A percentile compares a stretch with the other conserved stretches of the same genome.
Conservation (phyloP, 2,888 invertebrate genomes). For the Incurvaria masculella region DNA sequence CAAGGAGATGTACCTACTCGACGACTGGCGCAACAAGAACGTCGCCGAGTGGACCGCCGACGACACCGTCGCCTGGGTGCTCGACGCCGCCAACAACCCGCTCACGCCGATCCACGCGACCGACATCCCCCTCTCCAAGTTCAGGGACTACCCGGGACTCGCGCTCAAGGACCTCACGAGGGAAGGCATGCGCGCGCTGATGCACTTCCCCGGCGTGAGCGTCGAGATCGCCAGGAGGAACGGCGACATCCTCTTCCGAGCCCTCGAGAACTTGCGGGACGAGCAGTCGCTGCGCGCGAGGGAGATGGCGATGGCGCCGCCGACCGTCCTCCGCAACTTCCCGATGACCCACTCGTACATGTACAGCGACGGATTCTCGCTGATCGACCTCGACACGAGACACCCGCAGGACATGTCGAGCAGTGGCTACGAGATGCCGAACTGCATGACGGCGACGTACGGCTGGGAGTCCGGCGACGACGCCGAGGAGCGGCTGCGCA, state of each 20-base stretch:
- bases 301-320: neutral
- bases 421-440: neutral
- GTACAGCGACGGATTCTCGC: conserved; percentile 29
- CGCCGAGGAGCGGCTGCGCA: conserved; percentile 31
- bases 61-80: conserved; percentile 56
- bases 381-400: conserved; percentile 40
- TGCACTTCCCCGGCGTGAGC: conserved; percentile 30
- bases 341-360: conserved; percentile 34
- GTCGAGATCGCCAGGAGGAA: conserved; percentile 28
- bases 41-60: conserved; percentile 53
- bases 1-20: conserved; percentile 23
- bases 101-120: conserved; percentile 36
- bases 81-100: conserved; percentile 29
- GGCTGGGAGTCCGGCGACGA: conserved; percentile 45
- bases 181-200: conserved; percentile 36
- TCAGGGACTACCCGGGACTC: conserved; percentile 32
- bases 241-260: conserved; percentile 36
- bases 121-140: conserved; percentile 43
- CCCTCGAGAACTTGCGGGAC: conserved; percentile 32
- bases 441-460: conserved; percentile 19
- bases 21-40: conserved; percentile 49
- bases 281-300: conserved; percentile 26
- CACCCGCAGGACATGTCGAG: conserved; percentile 19
- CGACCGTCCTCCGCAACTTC: conserved; percentile 27
- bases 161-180: conserved; percentile 36